Percentiles rank a stretch among this genome's conserved stretches.
These are phyloP conservation scores for Saccostrea echinata DNA, from an alignment of 1,140 invertebrate genomes.

Conservation along the genomic window DNA sequence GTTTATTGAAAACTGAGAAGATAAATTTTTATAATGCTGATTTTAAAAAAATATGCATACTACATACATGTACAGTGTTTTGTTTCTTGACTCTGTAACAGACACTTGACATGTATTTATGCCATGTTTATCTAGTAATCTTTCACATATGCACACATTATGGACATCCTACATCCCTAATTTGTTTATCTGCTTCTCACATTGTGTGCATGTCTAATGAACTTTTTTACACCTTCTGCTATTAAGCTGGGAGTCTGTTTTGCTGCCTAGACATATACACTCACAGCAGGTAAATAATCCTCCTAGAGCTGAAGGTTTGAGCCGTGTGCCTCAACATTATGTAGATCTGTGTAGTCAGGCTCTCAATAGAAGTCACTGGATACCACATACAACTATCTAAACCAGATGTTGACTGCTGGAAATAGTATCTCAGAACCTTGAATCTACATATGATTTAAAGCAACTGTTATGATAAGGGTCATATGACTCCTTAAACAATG, in stretches of 20 bases:
- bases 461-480: too few species aligned
- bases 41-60: too few species aligned
- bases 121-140: background rate
- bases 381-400: background rate
- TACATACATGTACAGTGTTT: too few species aligned
- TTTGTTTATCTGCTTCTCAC: background rate
- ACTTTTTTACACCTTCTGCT: slow-evolving; percentile 8
- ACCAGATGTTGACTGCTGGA: slow-evolving; percentile 3
- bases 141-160: background rate
- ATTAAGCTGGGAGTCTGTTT: slow-evolving; percentile 14
- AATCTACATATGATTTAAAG: too few species aligned
- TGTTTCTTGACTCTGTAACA: too few species aligned
- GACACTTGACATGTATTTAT: background rate
- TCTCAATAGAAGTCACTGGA: slow-evolving; percentile 21
- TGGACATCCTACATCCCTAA: background rate
- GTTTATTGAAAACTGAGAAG: too few species aligned
- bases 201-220: background rate
- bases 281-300: slow-evolving; percentile 2
- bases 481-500: too few species aligned
- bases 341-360: background rate
- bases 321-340: background rate
- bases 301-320: background rate
- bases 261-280: slow-evolving; percentile 2
- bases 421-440: background rate
- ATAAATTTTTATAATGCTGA: too few species aligned